Conservation (phyloP, 1,140 invertebrate species). For the Triops longicaudatus region DNA sequence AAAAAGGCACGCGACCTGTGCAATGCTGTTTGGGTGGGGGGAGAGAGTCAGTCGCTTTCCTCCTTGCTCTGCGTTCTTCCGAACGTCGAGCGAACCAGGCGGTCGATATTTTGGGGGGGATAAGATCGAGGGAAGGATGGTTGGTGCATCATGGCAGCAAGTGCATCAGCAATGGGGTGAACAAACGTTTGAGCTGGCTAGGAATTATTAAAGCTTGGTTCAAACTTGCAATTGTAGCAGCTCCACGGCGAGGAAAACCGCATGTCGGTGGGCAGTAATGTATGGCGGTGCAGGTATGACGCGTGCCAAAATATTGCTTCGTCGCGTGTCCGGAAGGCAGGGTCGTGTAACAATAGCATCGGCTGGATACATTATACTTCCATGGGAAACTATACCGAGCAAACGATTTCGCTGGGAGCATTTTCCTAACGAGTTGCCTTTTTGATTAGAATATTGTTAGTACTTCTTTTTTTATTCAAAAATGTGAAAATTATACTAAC, state of each 20-base stretch:
- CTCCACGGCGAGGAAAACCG: neutral
- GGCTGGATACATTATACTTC: too few species aligned
- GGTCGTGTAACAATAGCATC: too few species aligned
- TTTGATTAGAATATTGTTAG: too few species aligned
- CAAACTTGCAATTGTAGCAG: neutral
- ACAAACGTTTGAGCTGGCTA: neutral
- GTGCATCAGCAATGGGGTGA: neutral
- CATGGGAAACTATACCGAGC: too few species aligned
- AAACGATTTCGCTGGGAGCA: too few species aligned
- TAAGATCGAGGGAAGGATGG: neutral
- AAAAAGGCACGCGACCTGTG: conserved; percentile 8
- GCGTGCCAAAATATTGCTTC: conserved; percentile 2
- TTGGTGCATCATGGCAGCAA: conserved; percentile 2
- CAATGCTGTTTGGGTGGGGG: neutral
- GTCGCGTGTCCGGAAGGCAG: neutral
- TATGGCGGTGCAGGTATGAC: neutral
- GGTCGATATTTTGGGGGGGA: conserved; percentile 22
- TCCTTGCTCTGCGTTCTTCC: neutral
- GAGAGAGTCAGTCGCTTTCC: neutral
- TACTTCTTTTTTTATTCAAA: too few species aligned
- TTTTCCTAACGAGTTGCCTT: too few species aligned
- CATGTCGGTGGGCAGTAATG: neutral
- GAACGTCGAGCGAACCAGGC: neutral
- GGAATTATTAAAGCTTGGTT: neutral
- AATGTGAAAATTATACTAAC: too few species aligned